Evolutionary conservation across 2,888 invertebrate species (phyloP), one percentile per base, ranked within the genome.

Genomic region (Crossocerus cetratus): DNA sequence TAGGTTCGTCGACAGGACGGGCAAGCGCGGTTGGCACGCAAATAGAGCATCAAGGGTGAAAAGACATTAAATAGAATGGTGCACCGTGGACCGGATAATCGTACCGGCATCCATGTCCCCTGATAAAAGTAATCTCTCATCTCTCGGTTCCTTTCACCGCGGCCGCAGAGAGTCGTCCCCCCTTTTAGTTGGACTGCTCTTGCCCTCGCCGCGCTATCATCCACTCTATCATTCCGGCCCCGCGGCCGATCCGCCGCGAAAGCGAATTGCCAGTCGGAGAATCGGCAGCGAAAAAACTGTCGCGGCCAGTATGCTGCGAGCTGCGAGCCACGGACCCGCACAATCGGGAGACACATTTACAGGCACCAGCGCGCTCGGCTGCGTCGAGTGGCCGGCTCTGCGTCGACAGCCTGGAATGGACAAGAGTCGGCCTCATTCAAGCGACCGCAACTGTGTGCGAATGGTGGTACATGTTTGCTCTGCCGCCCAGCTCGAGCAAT

Each of bases 201-300:
- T 32, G 11, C 32, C 32, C 32, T 32, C 18, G 62, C 18, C 14
- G n/a, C 21, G 14, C 14, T 42, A 23, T 18, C 43, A 14, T 60
- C 57, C 13, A 54, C 58, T 61, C 44, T 61, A 14, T 21, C 22
- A 16, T 16, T 18, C 16, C 44, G 8, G 44, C 44, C 59, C 16
- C 21, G 14, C 32, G 16, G 20, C 49, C 14, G 49, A 49, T 49
- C 43, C 54, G 18, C 21, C 53, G 55, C 61, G 61, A 61, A 66
- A 73, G 62, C 69, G 70, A 65, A 73, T 73, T 61, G 70, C 73
- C 62, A 65, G 70, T 66, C 67, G 55, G 67, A 67, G 63, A 55
- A 67, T 59, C 59, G 67, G 55, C 59, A 32, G 53, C 32, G 16
- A 60, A 67, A 55, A 54, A 59, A 62, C 18, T 21, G 44, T 8